A percentile compares a stretch with the other conserved stretches of the same genome.
These are phyloP conservation scores for Phaenicophaeus curvirostris DNA, from an alignment of 2,797 vertebrate species.

Conservation along the genomic window DNA sequence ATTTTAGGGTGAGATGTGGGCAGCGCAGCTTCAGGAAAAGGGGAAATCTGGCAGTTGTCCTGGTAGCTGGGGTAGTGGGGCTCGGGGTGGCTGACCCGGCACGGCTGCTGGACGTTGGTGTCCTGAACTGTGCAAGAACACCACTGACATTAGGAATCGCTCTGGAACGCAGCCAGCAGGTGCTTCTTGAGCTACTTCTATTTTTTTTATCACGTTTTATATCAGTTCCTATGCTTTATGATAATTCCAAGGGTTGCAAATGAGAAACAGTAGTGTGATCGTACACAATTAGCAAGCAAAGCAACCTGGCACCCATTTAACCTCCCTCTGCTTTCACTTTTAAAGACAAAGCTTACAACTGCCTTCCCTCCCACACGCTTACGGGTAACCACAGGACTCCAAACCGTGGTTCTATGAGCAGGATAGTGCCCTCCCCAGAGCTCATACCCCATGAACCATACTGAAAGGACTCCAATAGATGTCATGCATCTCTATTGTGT, in stretches of 20 bases:
- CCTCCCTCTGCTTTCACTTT: neutral
- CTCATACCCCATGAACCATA: neutral
- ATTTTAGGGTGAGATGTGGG: slow-evolving; percentile 80
- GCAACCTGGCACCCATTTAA: neutral
- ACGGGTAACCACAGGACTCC: neutral
- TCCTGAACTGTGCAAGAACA: slow-evolving; percentile 71
- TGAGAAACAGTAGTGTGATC: neutral
- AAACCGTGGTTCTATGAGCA: neutral
- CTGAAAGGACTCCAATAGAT: neutral
- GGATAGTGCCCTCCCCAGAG: neutral
- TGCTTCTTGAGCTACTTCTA: neutral
- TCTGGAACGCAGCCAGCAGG: neutral
- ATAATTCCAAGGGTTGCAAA: neutral
- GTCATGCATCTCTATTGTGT: neutral
- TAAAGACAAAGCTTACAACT: neutral
- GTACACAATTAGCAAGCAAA: neutral
- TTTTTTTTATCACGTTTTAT: fast-evolving
- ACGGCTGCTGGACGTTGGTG: slow-evolving; percentile 72
- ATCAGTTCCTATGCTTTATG: neutral
- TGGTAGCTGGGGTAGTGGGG: slow-evolving; percentile 79
- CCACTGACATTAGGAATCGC: neutral
- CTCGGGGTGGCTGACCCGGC: slow-evolving; percentile 74
- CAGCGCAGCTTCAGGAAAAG: slow-evolving; percentile 79
- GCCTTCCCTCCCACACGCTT: neutral
- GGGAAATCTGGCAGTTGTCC: slow-evolving; percentile 78